Conservation (phyloP, 2,797 vertebrate genomes). For the Spinus olivaceus region DNA sequence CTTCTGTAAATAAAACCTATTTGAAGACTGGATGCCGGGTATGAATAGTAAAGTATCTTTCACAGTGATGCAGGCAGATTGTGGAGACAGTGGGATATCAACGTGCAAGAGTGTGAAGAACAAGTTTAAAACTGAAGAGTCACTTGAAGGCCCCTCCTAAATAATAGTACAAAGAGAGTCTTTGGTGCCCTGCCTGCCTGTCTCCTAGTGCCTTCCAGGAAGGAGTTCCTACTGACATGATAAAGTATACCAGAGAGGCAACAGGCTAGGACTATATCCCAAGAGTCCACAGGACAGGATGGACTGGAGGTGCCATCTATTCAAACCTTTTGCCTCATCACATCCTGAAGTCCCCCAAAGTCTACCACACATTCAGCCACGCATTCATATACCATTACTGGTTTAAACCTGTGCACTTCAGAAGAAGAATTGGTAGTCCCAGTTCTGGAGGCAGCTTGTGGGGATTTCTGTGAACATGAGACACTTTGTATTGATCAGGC, state of each 20-base stretch:
- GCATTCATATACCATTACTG: background rate
- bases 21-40: background rate
- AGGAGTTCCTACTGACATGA: background rate
- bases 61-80: background rate
- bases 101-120: background rate
- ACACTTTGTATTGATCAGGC: background rate
- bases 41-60: background rate
- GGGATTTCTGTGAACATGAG: background rate
- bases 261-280: background rate
- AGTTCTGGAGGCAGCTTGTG: background rate
- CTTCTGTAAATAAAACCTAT: slow-evolving; percentile 5
- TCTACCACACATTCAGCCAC: accelerated
- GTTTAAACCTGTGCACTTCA: background rate
- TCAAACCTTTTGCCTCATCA: background rate
- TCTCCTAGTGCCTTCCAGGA: background rate
- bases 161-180: background rate
- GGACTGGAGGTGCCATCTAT: background rate
- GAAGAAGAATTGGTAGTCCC: background rate
- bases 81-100: background rate
- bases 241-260: background rate
- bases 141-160: background rate
- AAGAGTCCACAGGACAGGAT: background rate
- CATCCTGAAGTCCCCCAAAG: accelerated
- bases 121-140: background rate
- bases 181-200: background rate